Percentiles rank a stretch among this genome's conserved stretches.
phyloP scores from a whole-genome alignment of 2,888 invertebrate species.

The Hofmannophila pseudospretella region DNA sequence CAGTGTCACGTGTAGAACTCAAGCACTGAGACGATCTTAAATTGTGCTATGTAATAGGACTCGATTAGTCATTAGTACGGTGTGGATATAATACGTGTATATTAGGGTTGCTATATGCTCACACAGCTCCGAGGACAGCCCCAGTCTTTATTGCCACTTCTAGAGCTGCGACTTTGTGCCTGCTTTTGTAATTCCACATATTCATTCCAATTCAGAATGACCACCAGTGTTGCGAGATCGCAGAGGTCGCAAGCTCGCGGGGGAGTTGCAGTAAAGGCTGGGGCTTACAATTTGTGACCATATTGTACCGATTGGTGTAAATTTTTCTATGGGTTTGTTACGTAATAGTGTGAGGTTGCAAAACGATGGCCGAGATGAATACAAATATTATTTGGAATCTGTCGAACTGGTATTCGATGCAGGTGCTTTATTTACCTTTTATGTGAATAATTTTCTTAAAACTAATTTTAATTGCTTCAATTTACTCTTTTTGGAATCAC shows the following conservation, averaged over 20 bases:
- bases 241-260: constrained; percentile 10
- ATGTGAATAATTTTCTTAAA: constrained; percentile 26
- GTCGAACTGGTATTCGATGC: constrained; percentile 41
- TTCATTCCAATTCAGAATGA: constrained; percentile 15
- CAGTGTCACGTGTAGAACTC: constrained; percentile 54
- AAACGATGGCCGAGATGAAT: constrained; percentile 27
- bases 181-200: constrained; percentile 14
- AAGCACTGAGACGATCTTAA: constrained; percentile 52
- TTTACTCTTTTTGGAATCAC: constrained; percentile 27
- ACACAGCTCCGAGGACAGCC: constrained; percentile 56
- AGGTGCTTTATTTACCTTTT: constrained; percentile 44
- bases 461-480: constrained; percentile 16
- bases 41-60: constrained; percentile 64
- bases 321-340: constrained; percentile 74
- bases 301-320: constrained; percentile 71
- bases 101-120: constrained; percentile 55
- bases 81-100: constrained; percentile 56
- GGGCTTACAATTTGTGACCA: constrained; percentile 57
- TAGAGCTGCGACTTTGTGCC: constrained; percentile 7
- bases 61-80: constrained; percentile 57
- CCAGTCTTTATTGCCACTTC: constrained; percentile 50
- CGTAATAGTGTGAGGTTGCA: constrained; percentile 45
- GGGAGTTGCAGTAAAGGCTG: constrained; percentile 46
- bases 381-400: constrained; percentile 33
- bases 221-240: constrained; percentile 3